phyloP scores from a whole-genome alignment of 2,113 vertebrate species.

The Hippocampus barbouri region DNA sequence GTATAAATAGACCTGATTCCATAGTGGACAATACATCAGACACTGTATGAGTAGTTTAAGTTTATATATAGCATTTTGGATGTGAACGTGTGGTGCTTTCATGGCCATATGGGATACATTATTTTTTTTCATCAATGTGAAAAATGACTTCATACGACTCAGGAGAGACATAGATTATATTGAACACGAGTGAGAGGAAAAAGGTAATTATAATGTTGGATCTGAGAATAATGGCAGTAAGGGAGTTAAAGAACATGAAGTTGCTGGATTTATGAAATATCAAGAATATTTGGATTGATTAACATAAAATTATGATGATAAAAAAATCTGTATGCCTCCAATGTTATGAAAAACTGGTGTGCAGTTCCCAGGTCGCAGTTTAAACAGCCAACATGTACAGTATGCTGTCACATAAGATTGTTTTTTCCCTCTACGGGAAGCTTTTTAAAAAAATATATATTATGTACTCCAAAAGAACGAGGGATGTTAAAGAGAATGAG shows the following conservation, averaged over 20 bases:
- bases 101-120: conserved; percentile 43
- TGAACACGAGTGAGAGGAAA: conserved; percentile 16
- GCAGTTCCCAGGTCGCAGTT: too few species aligned
- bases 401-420: background rate
- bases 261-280: background rate
- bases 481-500: background rate
- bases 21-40: background rate
- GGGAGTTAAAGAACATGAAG: background rate
- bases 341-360: too few species aligned
- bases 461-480: background rate
- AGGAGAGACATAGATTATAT: conserved; percentile 4
- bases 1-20: conserved; percentile 9
- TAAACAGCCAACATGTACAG: background rate
- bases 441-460: too few species aligned
- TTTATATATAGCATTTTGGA: conserved; percentile 15
- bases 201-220: background rate
- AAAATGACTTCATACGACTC: conserved; percentile 20
- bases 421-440: background rate
- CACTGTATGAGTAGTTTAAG: conserved; percentile 5
- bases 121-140: conserved; percentile 29
- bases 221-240: background rate
- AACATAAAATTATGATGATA: background rate
- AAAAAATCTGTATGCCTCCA: background rate
- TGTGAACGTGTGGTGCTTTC: conserved; percentile 19
- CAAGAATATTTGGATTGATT: background rate